Evolutionary conservation across 2,113 vertebrate species (phyloP), one percentile per base, ranked within the genome.

Genomic region (Elephantulus edwardii): DNA sequence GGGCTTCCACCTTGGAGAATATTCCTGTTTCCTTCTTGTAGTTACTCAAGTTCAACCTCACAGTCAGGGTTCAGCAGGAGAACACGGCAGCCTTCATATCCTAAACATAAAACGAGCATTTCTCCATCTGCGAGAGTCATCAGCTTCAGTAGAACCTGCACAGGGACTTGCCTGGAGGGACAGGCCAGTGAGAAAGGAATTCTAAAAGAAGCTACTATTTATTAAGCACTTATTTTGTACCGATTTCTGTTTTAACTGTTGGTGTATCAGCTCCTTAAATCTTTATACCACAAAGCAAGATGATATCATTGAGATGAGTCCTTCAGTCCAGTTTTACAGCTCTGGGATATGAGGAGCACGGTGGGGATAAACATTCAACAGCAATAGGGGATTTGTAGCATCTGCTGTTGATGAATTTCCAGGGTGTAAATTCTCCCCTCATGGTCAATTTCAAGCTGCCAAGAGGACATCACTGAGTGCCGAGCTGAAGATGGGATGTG

Each of bases 191-290:
- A 92, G 78, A 52, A 54, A 79, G 89, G 66, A 81, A 78, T 33
- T 20, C 72, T 38, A 56, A 70, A 58, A 52, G 20, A n/a, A 83
- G 35, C 40, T 58, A 66, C 52, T 4, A 11, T 16, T 56, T 56
- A 76, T 9, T 40, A 90, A 85, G 80, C 54, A 52, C 52, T 42
- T 50, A 50, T 58, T 92, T 38, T n/a, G 68, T 72, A 52, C 88
- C 71, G 58, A 14, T 58, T 26, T 76, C 86, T 66, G 89, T 40
- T 64, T 35, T 85, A 40, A 93, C 58, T 28, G 46, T 88, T 68
- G 8, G 48, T 35, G 28, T 54, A 46, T 42, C 74, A 28, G 7
- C 12, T 70, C 35, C 28, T 78, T 86, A 46, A 42, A 48, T 90
- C 81, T 78, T 78, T 74, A 42, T 17, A 91, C 52, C 64, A 46